Evolutionary conservation across 1,140 invertebrate genomes (phyloP).

Genomic region (Pseudomyrmex sp.): DNA sequence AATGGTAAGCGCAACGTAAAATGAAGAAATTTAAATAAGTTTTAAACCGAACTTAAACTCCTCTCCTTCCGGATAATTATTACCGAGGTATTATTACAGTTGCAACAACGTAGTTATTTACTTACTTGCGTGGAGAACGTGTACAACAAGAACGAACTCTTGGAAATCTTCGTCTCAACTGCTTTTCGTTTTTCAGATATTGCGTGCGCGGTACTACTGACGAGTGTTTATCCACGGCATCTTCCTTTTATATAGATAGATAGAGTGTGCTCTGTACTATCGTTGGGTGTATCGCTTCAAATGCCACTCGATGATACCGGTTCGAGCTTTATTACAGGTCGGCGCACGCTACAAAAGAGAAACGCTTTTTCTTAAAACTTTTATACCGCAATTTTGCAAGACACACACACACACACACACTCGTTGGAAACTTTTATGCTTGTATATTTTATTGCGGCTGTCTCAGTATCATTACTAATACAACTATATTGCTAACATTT

Average conservation of each 20-base stretch:
- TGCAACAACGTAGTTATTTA: background rate
- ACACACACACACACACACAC: too few species aligned
- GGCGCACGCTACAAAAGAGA: conserved; percentile 42
- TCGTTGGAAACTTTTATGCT: too few species aligned
- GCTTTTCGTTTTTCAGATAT: conserved; percentile 60
- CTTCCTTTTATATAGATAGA: conserved; percentile 70
- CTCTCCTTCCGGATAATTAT: too few species aligned
- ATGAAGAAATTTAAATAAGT: too few species aligned
- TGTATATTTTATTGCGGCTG: too few species aligned
- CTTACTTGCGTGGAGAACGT: too few species aligned
- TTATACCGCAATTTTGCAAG: background rate
- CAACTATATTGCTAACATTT: background rate
- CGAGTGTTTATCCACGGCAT: conserved; percentile 13
- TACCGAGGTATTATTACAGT: background rate
- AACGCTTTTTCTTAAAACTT: conserved; percentile 31
- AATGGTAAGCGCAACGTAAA: too few species aligned
- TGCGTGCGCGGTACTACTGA: conserved; percentile 58
- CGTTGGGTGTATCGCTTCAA: conserved; percentile 68
- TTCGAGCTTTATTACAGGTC: conserved; percentile 62
- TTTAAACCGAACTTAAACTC: too few species aligned
- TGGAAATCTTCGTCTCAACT: conserved; percentile 17
- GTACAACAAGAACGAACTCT: background rate
- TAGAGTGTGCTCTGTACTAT: conserved; percentile 53
- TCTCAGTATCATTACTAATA: background rate
- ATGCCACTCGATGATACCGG: conserved; percentile 73